These are phyloP conservation scores for Myotis pilosus DNA, from an alignment of 2,797 vertebrate species.

Conservation along the genomic window DNA sequence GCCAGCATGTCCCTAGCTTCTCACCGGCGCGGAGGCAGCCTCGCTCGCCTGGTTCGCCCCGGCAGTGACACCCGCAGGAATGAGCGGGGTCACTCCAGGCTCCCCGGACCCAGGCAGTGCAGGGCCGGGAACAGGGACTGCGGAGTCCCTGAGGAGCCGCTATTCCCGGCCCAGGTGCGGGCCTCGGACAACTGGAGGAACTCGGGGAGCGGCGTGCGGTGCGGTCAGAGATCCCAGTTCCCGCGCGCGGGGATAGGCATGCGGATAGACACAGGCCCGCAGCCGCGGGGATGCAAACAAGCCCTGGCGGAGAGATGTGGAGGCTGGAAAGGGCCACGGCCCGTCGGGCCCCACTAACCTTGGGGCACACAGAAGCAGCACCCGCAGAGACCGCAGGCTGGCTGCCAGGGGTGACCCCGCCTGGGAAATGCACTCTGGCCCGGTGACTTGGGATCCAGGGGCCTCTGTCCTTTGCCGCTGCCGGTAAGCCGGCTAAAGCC, in stretches of 20 bases:
- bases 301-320: not conserved
- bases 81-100: not conserved
- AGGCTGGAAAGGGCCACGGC: not conserved
- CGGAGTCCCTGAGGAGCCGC: not conserved
- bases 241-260: not conserved
- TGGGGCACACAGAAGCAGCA: not conserved
- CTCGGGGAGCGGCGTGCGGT: not conserved
- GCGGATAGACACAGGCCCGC: not conserved
- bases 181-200: not conserved
- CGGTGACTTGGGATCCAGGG: not conserved
- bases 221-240: rapidly evolving
- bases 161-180: not conserved
- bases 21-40: not conserved
- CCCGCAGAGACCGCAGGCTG: not conserved
- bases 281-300: not conserved
- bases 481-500: not conserved
- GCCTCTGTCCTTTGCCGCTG: not conserved
- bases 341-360: not conserved
- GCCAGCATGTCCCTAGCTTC: not conserved
- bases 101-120: not conserved
- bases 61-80: not conserved
- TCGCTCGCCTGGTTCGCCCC: not conserved
- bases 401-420: rapidly evolving
- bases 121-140: not conserved
- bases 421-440: not conserved